These are phyloP conservation scores for Aelia acuminata DNA, from an alignment of 2,888 invertebrate species.

Conservation along the genomic window DNA sequence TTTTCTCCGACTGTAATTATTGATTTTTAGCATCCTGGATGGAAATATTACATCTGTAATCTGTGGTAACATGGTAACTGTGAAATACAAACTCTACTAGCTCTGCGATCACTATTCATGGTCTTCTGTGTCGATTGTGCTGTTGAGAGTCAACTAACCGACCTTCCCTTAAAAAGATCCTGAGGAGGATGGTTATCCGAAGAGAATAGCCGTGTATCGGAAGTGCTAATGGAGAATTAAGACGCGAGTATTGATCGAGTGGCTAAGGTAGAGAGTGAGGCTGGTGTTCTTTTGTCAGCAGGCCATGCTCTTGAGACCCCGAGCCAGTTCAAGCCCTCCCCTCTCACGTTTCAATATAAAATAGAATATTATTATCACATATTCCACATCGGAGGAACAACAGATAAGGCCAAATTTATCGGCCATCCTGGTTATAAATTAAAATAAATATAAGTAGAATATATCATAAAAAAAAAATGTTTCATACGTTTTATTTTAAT, in stretches of 20 bases:
- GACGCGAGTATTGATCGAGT: conserved; percentile 47
- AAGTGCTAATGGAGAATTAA: conserved; percentile 33
- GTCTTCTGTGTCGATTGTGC: not conserved
- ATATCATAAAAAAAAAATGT: too few species aligned
- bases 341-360: conserved; percentile 4
- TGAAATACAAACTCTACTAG: too few species aligned
- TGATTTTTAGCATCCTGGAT: too few species aligned
- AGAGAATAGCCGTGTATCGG: conserved; percentile 12
- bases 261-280: conserved; percentile 43
- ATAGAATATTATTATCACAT: not conserved
- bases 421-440: too few species aligned
- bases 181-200: not conserved
- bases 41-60: too few species aligned
- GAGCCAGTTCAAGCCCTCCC: not conserved
- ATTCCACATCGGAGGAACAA: not conserved
- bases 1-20: too few species aligned
- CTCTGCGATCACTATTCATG: not conserved
- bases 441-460: too few species aligned
- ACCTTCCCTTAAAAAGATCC: too few species aligned
- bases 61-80: too few species aligned
- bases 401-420: too few species aligned
- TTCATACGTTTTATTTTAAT: too few species aligned
- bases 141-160: not conserved
- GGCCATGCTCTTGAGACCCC: conserved; percentile 2
- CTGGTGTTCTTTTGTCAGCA: conserved; percentile 45